Evolutionary conservation across 2,797 vertebrate species (phyloP).

Genomic region (Cyprinella venusta): DNA sequence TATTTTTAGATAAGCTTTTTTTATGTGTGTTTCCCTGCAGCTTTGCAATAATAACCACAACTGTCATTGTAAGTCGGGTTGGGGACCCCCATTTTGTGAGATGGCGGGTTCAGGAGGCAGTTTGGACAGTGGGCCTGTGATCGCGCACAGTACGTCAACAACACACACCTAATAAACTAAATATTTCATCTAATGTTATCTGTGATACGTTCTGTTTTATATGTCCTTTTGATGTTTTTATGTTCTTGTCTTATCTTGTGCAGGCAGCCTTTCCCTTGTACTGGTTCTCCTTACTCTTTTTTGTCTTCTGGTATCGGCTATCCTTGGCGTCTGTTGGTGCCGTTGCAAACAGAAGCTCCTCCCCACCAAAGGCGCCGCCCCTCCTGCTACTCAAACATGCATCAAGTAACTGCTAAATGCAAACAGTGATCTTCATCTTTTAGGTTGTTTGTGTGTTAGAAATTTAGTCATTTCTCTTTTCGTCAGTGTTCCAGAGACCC

Average conservation of each 20-base stretch:
- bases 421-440: neutral
- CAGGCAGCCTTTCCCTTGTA: slow-evolving; percentile 67
- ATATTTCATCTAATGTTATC: neutral
- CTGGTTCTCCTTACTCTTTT: slow-evolving; percentile 68
- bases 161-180: neutral
- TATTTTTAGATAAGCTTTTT: neutral
- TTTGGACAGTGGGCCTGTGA: slow-evolving; percentile 88
- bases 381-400: slow-evolving; percentile 65
- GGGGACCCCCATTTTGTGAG: slow-evolving; percentile 89
- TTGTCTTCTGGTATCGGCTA: slow-evolving; percentile 64
- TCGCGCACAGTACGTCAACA: slow-evolving; percentile 74
- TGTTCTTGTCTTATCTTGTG: slow-evolving; percentile 12
- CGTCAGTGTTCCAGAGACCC: slow-evolving; percentile 47
- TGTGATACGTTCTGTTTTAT: neutral
- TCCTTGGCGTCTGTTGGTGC: slow-evolving; percentile 69
- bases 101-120: slow-evolving; percentile 88
- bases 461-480: neutral
- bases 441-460: neutral
- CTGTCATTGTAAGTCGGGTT: slow-evolving; percentile 91
- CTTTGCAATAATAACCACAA: slow-evolving; percentile 87
- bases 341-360: slow-evolving; percentile 70
- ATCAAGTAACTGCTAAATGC: slow-evolving; percentile 46
- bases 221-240: neutral
- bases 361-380: slow-evolving; percentile 65
- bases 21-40: slow-evolving; percentile 64